Conservation (phyloP, 2,888 invertebrate species). For the Diogma glabrata region DNA sequence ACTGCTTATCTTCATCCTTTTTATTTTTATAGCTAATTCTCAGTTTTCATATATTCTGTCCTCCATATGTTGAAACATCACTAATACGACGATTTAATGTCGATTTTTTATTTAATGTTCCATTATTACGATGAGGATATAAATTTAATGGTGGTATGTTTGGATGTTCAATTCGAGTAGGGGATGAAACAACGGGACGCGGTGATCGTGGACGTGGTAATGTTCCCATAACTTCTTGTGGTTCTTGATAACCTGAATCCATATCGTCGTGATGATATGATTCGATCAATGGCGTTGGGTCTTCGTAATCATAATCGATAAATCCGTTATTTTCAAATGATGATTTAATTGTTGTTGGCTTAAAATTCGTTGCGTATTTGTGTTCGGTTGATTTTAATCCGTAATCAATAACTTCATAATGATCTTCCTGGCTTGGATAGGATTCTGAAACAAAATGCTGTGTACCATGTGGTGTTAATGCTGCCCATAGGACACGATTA, state of each 20-base stretch:
- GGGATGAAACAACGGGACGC: conserved; percentile 64
- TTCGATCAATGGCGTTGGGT: conserved; percentile 63
- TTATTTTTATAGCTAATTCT: neutral
- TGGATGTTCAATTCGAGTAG: conserved; percentile 70
- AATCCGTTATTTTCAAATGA: conserved; percentile 64
- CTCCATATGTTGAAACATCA: conserved; percentile 31
- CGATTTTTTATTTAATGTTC: conserved; percentile 39
- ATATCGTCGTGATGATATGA: conserved; percentile 52
- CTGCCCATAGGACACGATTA: conserved; percentile 69
- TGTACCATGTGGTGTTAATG: conserved; percentile 69
- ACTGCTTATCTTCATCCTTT: neutral
- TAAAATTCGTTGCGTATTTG: conserved; percentile 25
- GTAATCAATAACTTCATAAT: conserved; percentile 58
- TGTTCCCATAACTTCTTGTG: conserved; percentile 34
- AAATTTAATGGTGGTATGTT: conserved; percentile 66
- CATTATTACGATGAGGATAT: conserved; percentile 39
- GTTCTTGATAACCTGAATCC: conserved; percentile 40
- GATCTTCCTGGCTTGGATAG: conserved; percentile 47
- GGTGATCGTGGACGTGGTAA: conserved; percentile 30
- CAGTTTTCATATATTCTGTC: conserved; percentile 30
- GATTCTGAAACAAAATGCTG: conserved; percentile 59
- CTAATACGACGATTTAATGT: conserved; percentile 33
- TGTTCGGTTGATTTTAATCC: conserved; percentile 29
- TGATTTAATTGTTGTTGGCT: conserved; percentile 28
- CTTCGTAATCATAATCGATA: conserved; percentile 72